Conservation (phyloP, 2,888 invertebrate genomes). For the Parthenolecanium corni region DNA sequence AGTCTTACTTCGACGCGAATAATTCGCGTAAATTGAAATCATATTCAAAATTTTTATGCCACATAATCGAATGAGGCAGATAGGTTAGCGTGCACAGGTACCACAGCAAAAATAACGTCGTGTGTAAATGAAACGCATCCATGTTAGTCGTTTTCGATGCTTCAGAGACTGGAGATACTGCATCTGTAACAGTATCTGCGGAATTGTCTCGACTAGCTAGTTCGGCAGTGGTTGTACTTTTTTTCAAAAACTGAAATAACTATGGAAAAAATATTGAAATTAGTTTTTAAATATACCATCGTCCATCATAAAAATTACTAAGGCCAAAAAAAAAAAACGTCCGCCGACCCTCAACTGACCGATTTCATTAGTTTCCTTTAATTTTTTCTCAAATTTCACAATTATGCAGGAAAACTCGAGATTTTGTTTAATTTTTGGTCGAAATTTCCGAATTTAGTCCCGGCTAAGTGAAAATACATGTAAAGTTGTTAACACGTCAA, state of each 20-base stretch:
- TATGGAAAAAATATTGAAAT: not conserved
- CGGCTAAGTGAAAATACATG: too few relatives aligned
- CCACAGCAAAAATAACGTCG: slow-evolving; percentile 59
- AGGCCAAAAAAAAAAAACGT: too few relatives aligned
- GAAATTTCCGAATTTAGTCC: too few relatives aligned
- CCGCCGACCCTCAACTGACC: too few relatives aligned
- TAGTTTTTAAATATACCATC: too few relatives aligned
- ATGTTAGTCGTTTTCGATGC: not conserved
- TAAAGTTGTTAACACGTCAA: too few relatives aligned
- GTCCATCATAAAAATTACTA: too few relatives aligned
- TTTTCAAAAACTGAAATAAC: not conserved
- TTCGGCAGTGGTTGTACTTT: not conserved
- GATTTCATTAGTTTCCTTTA: too few relatives aligned
- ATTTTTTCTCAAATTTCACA: too few relatives aligned
- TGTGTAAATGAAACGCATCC: slow-evolving; percentile 49
- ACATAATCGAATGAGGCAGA: slow-evolving; percentile 59
- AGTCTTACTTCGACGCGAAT: not conserved
- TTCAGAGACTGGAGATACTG: not conserved
- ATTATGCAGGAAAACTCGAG: too few relatives aligned
- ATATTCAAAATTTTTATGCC: slow-evolving; percentile 61
- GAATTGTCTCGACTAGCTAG: too few relatives aligned
- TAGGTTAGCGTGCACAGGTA: slow-evolving; percentile 53
- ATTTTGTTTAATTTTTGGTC: too few relatives aligned
- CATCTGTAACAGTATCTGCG: not conserved
- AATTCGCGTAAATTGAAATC: not conserved